These are phyloP conservation scores for Tragelaphus buxtoni DNA, from an alignment of 2,113 vertebrate species.

Conservation along the genomic window DNA sequence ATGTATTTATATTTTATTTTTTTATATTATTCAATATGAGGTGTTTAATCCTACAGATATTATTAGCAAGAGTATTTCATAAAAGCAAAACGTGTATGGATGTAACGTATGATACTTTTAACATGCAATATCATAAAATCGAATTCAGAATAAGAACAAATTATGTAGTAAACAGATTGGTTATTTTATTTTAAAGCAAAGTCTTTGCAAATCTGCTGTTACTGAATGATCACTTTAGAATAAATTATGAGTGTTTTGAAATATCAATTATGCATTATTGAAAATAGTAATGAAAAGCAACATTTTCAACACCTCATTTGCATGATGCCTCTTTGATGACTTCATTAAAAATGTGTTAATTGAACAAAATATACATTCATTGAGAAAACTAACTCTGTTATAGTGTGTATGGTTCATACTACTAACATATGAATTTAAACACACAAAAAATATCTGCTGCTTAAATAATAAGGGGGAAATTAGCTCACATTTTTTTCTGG, in stretches of 20 bases:
- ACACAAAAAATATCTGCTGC: background rate
- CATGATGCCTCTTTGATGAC: background rate
- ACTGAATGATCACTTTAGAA: background rate
- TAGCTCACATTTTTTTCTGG: background rate
- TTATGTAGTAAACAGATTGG: background rate
- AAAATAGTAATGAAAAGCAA: background rate
- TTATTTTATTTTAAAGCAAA: background rate
- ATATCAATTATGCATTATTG: background rate
- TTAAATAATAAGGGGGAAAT: background rate
- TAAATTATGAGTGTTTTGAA: constrained; percentile 22
- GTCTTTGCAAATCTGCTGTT: background rate
- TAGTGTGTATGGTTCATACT: background rate
- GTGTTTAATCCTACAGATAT: too few relatives aligned
- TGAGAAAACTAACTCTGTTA: background rate
- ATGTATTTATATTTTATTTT: background rate
- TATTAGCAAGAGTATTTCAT: too few relatives aligned
- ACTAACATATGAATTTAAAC: background rate
- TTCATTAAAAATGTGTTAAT: constrained; percentile 47
- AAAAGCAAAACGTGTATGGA: too few relatives aligned
- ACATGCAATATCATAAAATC: too few relatives aligned
- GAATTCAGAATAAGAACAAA: constrained; percentile 17
- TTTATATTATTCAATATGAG: background rate
- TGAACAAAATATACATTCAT: constrained; percentile 20
- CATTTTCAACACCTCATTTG: background rate
- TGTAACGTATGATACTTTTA: too few relatives aligned